phyloP scores from a whole-genome alignment of 2,888 invertebrate genomes.

The Brachylomia viminalis region DNA sequence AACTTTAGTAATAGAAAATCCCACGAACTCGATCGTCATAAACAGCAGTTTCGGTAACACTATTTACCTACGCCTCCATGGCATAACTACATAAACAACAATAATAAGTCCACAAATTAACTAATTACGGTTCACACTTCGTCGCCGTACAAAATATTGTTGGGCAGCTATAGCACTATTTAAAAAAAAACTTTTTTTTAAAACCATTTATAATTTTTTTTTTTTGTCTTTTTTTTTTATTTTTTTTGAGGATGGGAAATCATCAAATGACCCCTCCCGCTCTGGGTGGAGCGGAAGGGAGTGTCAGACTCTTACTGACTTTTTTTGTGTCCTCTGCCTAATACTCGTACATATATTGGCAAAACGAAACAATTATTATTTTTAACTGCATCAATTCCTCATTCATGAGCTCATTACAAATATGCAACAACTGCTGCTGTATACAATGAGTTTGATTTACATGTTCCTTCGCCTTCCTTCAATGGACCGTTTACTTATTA shows the following conservation, averaged over 20 bases:
- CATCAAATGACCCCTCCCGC: too few species aligned
- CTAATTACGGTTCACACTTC: conserved; percentile 11
- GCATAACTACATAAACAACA: not conserved
- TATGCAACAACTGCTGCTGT: conserved; percentile 3
- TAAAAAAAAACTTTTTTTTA: not conserved
- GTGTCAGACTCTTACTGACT: too few species aligned
- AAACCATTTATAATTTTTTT: too few species aligned
- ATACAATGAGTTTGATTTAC: conserved; percentile 44
- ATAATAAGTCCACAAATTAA: conserved; percentile 22
- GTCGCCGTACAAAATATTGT: not conserved
- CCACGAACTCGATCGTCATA: conserved; percentile 39
- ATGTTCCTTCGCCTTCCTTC: conserved; percentile 2
- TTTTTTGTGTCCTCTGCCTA: not conserved
- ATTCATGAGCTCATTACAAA: conserved; percentile 12
- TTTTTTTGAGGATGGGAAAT: too few species aligned
- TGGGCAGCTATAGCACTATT: not conserved
- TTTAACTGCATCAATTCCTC: not conserved
- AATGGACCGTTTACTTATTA: conserved; percentile 34
- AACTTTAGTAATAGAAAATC: conserved; percentile 37
- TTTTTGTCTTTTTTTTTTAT: too few species aligned
- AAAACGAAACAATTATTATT: not conserved
- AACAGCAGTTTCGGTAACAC: conserved; percentile 27
- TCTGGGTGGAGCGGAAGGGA: too few species aligned
- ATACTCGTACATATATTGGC: too few species aligned
- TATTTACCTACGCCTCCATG: not conserved